Percentiles rank a stretch among this genome's conserved stretches.
phyloP scores from a whole-genome alignment of 1,140 invertebrate genomes.

The Metopolophium dirhodum region DNA sequence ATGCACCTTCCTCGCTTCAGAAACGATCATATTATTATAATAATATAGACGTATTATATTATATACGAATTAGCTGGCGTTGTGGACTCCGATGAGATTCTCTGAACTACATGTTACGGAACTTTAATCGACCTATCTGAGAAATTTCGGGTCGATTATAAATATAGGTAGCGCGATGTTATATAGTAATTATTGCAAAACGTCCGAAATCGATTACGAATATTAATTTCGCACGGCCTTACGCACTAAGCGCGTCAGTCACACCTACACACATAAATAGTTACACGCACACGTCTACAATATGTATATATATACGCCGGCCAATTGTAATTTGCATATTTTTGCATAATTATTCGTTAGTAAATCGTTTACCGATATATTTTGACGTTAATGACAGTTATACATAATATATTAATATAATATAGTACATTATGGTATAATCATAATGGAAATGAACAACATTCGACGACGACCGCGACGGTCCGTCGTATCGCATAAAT shows the following conservation, averaged over 20 bases:
- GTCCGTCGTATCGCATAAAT: background rate
- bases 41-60: background rate
- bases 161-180: background rate
- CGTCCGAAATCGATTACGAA: constrained; percentile 19
- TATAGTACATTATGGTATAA: background rate
- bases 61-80: background rate
- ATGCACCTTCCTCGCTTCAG: background rate
- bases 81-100: background rate
- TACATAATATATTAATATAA: background rate
- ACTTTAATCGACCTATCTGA: background rate
- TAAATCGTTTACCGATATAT: constrained; percentile 17
- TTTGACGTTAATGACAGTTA: constrained; percentile 9
- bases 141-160: background rate
- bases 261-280: background rate
- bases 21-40: background rate
- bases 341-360: constrained; percentile 27
- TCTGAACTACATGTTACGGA: background rate
- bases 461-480: background rate
- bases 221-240: constrained; percentile 10
- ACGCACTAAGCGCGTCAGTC: background rate
- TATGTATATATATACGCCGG: background rate
- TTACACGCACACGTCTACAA: background rate
- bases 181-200: constrained; percentile 7
- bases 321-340: background rate
- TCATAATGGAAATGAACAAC: constrained; percentile 1